Percentiles rank a stretch among this genome's conserved stretches.
These are phyloP conservation scores for Eumaeus atala DNA, from an alignment of 1,140 invertebrate species.

Conservation along the genomic window DNA sequence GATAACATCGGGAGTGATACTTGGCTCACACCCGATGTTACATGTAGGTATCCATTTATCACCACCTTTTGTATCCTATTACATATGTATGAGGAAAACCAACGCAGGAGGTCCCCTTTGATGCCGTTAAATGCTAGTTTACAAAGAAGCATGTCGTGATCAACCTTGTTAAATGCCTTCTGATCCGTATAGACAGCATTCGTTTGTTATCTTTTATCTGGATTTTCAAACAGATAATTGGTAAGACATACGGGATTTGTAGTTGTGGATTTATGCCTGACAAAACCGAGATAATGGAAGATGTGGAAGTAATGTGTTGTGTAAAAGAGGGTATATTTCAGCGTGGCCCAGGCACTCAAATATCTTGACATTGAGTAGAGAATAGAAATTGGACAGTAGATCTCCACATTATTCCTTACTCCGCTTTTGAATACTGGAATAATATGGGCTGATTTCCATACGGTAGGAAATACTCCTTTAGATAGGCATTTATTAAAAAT, in stretches of 20 bases:
- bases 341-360: background rate
- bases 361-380: background rate
- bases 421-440: background rate
- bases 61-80: slow-evolving; percentile 13
- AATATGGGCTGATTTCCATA: background rate
- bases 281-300: background rate
- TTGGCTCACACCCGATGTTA: slow-evolving; percentile 11
- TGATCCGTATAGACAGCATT: background rate
- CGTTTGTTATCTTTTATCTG: background rate
- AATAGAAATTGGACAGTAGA: background rate
- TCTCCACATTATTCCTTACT: background rate
- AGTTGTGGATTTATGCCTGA: background rate
- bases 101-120: background rate
- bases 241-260: no score
- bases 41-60: background rate
- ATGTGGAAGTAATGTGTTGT: background rate
- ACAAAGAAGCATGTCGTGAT: slow-evolving; percentile 3
- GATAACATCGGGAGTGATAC: slow-evolving; percentile 11
- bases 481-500: background rate
- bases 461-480: background rate
- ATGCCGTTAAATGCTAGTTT: slow-evolving; percentile 10
- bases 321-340: background rate
- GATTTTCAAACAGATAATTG: background rate
- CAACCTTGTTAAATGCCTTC: slow-evolving; percentile 14
- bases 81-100: slow-evolving; percentile 10